Evolutionary conservation across 92 coral and sea anemone species (phyloP), one percentile per base, ranked within the genome.

Genomic region (Nematostella vectensis): DNA sequence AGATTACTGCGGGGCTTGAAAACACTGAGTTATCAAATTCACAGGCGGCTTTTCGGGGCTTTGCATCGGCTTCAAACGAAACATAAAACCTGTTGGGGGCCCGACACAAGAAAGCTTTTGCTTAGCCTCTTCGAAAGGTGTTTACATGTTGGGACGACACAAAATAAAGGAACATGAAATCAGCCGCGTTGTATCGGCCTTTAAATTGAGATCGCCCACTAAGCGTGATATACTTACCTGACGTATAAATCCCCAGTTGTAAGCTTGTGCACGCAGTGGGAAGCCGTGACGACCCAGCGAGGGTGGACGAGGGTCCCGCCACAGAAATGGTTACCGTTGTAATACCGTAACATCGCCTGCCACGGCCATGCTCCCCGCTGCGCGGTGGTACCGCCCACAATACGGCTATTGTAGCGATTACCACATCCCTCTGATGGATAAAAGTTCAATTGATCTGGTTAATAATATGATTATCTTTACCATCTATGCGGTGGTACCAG

Each of bases 361-460:
- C 51, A 45, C 11, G 51, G 51, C 51, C 51, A 45, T 17, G 51
- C 51, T 6, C 51, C 51, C 4, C 51, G 9, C 23, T 45, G 51
- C 4, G 51, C 51, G 17, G 4, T 4, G 9, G 51, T 45, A 6
- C 51, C 51, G 9, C 51, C 51, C 4, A 45, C 51, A 9, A 45
- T 45, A 45, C 51, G 51, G 21, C 11, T 45, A 22, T 6, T 6
- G 51, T 45, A 45, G 17, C 18, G 9, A 22, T 45, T 10, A 45
- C 51, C 51, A 45, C 51, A 45, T 17, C 51, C 51, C 9, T 45
- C 51, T 45, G 21, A 6, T 4, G 18, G 9, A 19, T 9, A 45
- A 45, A 45, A 45, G 9, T 36, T 8, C 42, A 15, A 8, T 36
- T 36, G 15, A 15, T 36, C 42, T 36, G 42, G 15, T 36, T 36